phyloP scores from a whole-genome alignment of 2,113 vertebrate genomes.

The Rhodinocichla rosea region DNA sequence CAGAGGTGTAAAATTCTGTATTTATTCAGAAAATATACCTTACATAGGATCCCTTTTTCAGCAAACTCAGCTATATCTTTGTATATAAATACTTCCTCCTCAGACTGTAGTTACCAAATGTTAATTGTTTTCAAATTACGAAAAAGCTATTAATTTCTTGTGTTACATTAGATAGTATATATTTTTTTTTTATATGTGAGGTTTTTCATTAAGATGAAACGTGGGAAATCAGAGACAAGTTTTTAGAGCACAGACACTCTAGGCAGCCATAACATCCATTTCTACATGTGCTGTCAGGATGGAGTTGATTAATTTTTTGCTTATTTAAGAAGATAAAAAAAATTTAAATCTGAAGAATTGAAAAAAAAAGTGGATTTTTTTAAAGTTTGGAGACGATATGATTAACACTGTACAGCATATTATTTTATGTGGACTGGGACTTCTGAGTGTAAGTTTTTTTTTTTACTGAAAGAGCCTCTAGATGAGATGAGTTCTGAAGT shows the following conservation, averaged over 20 bases:
- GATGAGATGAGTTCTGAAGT: not conserved
- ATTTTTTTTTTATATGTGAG: not conserved
- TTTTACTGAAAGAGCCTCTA: not conserved
- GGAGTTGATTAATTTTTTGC: not conserved
- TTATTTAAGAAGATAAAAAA: not conserved
- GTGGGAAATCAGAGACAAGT: not conserved
- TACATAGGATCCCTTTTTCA: not conserved
- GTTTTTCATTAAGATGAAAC: not conserved
- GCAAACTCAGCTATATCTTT: accelerated
- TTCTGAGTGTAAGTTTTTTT: not conserved
- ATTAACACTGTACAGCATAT: not conserved
- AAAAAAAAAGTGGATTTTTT: not conserved
- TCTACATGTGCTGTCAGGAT: not conserved
- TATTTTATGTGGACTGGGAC: not conserved
- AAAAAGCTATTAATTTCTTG: not conserved
- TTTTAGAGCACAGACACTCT: not conserved
- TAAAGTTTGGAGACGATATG: not conserved
- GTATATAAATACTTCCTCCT: not conserved
- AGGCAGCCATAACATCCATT: not conserved
- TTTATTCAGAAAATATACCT: not conserved
- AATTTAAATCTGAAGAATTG: not conserved
- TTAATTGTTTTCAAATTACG: not conserved
- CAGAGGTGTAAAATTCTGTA: not conserved
- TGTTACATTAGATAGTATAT: not conserved
- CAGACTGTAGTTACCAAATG: not conserved